Percentiles rank a stretch among this genome's conserved stretches.
phyloP scores from a whole-genome alignment of 2,797 vertebrate genomes.

The Lindbergichthys nudifrons region DNA sequence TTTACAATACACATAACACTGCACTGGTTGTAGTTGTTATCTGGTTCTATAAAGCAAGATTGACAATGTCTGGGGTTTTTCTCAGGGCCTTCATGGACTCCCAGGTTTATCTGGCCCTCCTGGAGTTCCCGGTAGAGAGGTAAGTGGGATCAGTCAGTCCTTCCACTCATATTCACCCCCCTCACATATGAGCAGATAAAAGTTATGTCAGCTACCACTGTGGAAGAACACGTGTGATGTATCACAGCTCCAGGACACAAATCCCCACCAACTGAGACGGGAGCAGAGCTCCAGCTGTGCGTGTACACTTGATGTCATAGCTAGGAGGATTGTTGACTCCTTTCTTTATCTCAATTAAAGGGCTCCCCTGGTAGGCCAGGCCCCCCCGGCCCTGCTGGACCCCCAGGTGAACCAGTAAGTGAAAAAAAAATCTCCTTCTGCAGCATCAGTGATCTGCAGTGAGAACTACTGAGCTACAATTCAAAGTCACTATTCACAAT shows the following conservation, averaged over 20 bases:
- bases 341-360: constrained; percentile 84
- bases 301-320: constrained; percentile 45
- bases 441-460: constrained; percentile 32
- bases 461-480: constrained; percentile 19
- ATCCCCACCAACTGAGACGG: constrained; percentile 59
- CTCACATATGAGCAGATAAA: constrained; percentile 48
- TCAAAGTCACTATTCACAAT: constrained; percentile 31
- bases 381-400: constrained; percentile 91
- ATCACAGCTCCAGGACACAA: constrained; percentile 55
- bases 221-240: constrained; percentile 47
- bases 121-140: constrained; percentile 84
- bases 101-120: constrained; percentile 88
- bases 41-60: neutral
- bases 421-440: neutral
- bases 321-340: constrained; percentile 49
- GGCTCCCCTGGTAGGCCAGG: constrained; percentile 92
- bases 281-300: constrained; percentile 27
- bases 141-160: constrained; percentile 52
- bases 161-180: constrained; percentile 19
- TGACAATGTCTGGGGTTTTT: constrained; percentile 29
- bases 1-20: constrained; percentile 20
- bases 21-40: neutral
- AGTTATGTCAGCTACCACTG: constrained; percentile 50
- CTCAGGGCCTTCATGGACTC: constrained; percentile 90
- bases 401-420: constrained; percentile 96